These are phyloP conservation scores for Brachionus koreanus DNA, from an alignment of 1,140 invertebrate species.

Conservation along the genomic window DNA sequence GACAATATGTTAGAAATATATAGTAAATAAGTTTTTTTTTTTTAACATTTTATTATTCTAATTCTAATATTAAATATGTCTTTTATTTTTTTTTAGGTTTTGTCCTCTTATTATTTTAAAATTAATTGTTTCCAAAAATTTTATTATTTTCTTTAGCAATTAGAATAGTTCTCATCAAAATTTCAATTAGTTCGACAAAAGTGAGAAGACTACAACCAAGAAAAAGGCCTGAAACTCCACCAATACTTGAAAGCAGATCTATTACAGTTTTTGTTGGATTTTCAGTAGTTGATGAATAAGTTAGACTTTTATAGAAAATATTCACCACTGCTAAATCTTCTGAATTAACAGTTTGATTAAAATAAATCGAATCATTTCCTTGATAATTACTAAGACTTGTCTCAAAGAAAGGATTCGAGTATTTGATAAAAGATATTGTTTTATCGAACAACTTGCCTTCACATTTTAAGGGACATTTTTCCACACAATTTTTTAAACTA, in stretches of 20 bases:
- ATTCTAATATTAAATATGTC: no score
- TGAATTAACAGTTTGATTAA: background rate
- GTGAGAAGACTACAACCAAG: background rate
- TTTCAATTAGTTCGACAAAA: slow-evolving; percentile 3
- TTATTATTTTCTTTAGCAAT: background rate
- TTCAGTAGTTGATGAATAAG: background rate
- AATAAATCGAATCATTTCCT: background rate
- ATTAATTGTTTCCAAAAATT: background rate
- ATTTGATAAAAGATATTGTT: background rate
- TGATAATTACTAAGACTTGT: background rate
- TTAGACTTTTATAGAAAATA: background rate
- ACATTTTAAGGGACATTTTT: slow-evolving; percentile 15
- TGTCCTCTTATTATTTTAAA: no score
- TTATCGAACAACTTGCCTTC: background rate
- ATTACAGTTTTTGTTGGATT: background rate
- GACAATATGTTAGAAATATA: no score
- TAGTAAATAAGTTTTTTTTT: no score
- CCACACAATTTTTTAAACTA: background rate
- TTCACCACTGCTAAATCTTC: background rate
- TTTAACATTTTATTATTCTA: no score
- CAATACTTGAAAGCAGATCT: background rate
- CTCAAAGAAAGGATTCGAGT: background rate
- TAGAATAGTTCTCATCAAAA: background rate
- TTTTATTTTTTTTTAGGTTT: no score
- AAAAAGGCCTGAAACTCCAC: slow-evolving; percentile 10